Evolutionary conservation across 2,888 invertebrate genomes (phyloP).

Genomic region (Rambutsinella grinnellia): DNA sequence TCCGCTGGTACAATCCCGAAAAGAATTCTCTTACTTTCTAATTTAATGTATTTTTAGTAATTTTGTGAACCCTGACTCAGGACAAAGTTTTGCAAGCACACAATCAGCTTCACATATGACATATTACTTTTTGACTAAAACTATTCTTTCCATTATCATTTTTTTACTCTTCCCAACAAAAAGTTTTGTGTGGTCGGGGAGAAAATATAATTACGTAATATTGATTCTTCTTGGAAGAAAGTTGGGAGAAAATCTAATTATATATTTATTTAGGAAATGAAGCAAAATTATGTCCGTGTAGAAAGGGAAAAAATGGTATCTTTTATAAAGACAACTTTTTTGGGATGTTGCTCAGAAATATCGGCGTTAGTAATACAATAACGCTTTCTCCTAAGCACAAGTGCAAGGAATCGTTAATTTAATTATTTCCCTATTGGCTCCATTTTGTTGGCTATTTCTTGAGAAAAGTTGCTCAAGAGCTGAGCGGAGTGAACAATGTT

Average conservation of each 20-base stretch:
- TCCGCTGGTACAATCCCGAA: neutral
- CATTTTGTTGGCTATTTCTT: neutral
- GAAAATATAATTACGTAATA: neutral
- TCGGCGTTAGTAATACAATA: neutral
- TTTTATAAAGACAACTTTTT: neutral
- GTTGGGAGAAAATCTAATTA: neutral
- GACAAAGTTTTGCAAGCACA: neutral
- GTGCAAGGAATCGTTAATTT: constrained; percentile 13
- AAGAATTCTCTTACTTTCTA: neutral
- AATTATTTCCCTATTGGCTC: constrained; percentile 19
- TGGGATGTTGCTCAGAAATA: neutral
- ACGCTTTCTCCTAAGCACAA: neutral
- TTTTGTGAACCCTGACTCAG: neutral
- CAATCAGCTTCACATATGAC: neutral
- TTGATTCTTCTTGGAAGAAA: neutral
- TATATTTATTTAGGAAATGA: neutral
- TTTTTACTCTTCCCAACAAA: neutral
- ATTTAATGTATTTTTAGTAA: neutral
- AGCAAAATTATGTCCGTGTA: neutral
- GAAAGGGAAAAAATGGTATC: neutral
- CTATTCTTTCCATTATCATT: neutral
- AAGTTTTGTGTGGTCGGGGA: neutral
- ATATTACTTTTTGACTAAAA: neutral
- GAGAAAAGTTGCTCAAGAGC: no score
- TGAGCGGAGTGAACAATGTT: no score